These are phyloP conservation scores for Clamator glandarius DNA, from an alignment of 2,797 vertebrate genomes.

Conservation along the genomic window DNA sequence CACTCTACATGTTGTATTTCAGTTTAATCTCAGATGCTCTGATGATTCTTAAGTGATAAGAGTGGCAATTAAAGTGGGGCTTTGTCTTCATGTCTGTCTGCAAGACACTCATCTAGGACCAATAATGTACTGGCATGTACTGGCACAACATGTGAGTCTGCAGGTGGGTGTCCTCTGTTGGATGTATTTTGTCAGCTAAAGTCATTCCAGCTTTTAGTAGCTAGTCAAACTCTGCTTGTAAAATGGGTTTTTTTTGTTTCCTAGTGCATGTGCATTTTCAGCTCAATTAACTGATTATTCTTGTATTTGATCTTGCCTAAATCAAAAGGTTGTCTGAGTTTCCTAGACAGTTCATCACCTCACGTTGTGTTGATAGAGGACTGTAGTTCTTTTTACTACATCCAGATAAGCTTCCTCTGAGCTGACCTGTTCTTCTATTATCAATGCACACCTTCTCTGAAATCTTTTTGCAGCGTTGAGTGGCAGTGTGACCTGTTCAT, in stretches of 20 bases:
- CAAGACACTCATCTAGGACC: neutral
- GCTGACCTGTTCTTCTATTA: neutral
- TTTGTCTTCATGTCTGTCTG: neutral
- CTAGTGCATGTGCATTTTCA: neutral
- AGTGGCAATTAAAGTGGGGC: neutral
- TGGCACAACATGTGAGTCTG: neutral
- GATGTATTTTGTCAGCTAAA: neutral
- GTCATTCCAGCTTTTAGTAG: neutral
- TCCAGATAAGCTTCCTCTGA: neutral
- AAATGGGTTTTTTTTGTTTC: neutral
- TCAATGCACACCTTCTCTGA: neutral
- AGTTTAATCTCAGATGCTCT: neutral
- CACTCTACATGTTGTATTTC: accelerated
- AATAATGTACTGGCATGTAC: too few relatives aligned
- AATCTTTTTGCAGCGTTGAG: neutral
- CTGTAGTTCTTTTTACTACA: neutral
- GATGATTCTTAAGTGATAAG: accelerated
- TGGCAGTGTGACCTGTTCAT: neutral
- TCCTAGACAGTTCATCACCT: neutral
- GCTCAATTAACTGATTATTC: neutral
- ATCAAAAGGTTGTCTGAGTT: neutral
- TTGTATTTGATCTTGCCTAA: neutral
- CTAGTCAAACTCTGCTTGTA: neutral
- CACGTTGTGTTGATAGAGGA: neutral
- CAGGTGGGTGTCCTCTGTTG: neutral